Evolutionary conservation across 2,888 invertebrate genomes (phyloP).

Genomic region (Cylindroiulus punctatus): DNA sequence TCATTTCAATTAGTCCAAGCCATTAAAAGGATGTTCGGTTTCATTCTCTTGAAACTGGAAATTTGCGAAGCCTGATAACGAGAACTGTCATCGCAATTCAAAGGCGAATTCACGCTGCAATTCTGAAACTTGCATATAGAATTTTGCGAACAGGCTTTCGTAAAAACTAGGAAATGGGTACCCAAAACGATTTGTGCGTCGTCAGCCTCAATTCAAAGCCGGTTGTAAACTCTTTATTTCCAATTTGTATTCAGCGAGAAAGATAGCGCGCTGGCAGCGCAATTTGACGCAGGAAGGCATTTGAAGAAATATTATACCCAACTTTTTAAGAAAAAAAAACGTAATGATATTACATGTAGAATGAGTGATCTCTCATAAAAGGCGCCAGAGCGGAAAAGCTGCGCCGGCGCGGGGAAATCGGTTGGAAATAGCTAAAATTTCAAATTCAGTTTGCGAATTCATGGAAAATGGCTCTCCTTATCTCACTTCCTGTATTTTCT

Average conservation of each 20-base stretch:
- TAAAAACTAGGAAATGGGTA: not conserved
- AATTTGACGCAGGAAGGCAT: constrained; percentile 42
- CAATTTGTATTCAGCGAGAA: constrained; percentile 40
- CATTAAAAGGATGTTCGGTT: not conserved
- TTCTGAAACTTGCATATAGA: not conserved
- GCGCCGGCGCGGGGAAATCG: not conserved
- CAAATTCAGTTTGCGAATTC: constrained; percentile 8
- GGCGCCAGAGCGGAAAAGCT: not conserved
- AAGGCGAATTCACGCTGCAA: not conserved
- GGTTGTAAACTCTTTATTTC: constrained; percentile 27
- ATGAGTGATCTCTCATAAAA: constrained; percentile 25
- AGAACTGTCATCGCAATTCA: not conserved
- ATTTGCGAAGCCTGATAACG: not conserved
- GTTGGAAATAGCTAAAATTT: not conserved
- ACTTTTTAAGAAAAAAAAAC: not conserved
- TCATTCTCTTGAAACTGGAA: not conserved
- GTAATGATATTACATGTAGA: not conserved
- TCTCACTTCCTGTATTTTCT: constrained; percentile 31
- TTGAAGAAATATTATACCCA: constrained; percentile 7
- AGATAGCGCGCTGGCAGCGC: not conserved
- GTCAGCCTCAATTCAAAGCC: constrained; percentile 19
- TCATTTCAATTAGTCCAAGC: not conserved
- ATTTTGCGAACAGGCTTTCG: not conserved
- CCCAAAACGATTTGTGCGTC: constrained; percentile 21
- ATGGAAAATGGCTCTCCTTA: not conserved